Evolutionary conservation across 2,888 invertebrate genomes (phyloP).

Genomic region (Germaria angustata): DNA sequence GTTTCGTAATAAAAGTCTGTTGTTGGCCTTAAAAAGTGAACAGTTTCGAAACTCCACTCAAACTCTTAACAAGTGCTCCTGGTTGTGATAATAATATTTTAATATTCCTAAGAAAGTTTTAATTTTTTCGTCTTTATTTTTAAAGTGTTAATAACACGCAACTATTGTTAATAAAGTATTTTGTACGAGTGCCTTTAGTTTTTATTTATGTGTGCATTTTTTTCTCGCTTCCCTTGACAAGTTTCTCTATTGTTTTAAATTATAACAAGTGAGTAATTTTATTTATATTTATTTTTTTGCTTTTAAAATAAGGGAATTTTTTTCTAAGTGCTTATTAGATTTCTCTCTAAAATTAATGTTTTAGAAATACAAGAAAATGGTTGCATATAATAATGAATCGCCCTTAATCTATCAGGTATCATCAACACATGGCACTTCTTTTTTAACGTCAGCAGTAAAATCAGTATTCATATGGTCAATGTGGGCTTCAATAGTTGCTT

Average conservation of each 20-base stretch:
- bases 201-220: not conserved
- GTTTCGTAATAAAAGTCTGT: constrained; percentile 1
- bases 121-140: constrained; percentile 1
- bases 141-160: constrained; percentile 29
- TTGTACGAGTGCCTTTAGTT: constrained; percentile 38
- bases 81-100: not conserved
- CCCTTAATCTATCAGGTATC: too few species aligned
- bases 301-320: too few species aligned
- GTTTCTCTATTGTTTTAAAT: not conserved
- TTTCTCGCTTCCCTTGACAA: not conserved
- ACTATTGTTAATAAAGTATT: not conserved
- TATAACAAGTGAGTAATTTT: not conserved
- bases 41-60: constrained; percentile 28
- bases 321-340: too few species aligned
- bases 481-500: too few species aligned
- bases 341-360: not conserved
- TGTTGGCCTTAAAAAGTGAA: constrained; percentile 1
- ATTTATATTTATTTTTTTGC: not conserved
- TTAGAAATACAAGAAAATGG: not conserved
- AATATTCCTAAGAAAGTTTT: not conserved
- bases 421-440: too few species aligned
- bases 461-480: too few species aligned
- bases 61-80: constrained; percentile 39
- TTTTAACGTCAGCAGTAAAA: not conserved
- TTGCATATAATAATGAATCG: too few species aligned